phyloP scores from a whole-genome alignment of 2,888 invertebrate species.

The Selenia dentaria region DNA sequence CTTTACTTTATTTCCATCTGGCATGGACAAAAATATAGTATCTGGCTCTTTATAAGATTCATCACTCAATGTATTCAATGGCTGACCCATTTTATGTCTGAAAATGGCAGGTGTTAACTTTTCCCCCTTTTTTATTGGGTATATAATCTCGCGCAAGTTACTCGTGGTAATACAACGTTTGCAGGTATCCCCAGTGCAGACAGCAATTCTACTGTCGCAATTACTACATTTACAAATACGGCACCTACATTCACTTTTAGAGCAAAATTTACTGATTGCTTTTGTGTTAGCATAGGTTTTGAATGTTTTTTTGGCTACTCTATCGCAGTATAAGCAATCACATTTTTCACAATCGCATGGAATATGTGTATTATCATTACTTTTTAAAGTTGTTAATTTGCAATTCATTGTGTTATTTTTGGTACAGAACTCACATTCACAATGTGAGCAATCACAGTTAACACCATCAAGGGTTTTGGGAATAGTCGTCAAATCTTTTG shows the following conservation, averaged over 20 bases:
- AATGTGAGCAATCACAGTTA: conserved; percentile 38
- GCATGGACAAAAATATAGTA: too few species aligned
- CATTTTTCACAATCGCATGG: conserved; percentile 37
- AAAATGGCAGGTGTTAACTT: conserved; percentile 14
- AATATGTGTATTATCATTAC: neutral
- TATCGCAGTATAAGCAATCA: conserved; percentile 40
- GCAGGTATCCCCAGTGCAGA: conserved; percentile 8
- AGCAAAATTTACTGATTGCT: conserved; percentile 4
- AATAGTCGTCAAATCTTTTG: neutral
- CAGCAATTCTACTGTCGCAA: conserved; percentile 22
- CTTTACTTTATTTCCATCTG: too few species aligned
- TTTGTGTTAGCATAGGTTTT: conserved; percentile 3
- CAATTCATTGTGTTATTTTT: conserved; percentile 6
- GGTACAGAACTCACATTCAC: conserved; percentile 40
- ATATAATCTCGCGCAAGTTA: conserved; percentile 8
- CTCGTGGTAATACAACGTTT: neutral
- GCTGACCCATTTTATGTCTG: conserved; percentile 10
- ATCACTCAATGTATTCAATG: neutral
- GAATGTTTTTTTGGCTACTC: neutral
- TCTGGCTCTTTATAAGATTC: too few species aligned
- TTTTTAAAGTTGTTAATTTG: neutral
- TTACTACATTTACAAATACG: conserved; percentile 30
- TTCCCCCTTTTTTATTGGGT: conserved; percentile 21
- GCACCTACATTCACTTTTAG: conserved; percentile 24
- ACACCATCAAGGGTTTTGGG: neutral